phyloP scores from a whole-genome alignment of 1,140 invertebrate species.

The Apis florea region DNA sequence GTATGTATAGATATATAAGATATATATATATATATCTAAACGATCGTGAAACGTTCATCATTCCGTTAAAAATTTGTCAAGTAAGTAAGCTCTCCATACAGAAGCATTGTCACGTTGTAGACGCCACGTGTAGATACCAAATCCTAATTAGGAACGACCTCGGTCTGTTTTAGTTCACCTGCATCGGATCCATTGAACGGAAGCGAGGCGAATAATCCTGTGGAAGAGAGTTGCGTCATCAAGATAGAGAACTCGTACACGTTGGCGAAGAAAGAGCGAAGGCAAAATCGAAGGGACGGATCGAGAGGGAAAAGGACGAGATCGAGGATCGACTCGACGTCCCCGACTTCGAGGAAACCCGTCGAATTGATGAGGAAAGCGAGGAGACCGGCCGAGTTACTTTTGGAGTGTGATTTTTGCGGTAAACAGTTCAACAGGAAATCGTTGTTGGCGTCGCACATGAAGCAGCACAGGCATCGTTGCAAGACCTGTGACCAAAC shows the following conservation, averaged over 20 bases:
- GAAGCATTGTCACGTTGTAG: not conserved
- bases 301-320: not conserved
- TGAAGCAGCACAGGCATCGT: slow-evolving; percentile 66
- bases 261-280: not conserved
- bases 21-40: not conserved
- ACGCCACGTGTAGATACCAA: not conserved
- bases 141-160: slow-evolving; percentile 35
- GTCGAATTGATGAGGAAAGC: not conserved
- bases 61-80: slow-evolving; percentile 34
- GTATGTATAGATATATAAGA: too few species aligned
- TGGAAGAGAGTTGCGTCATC: not conserved
- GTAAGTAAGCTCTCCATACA: slow-evolving; percentile 55
- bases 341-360: not conserved
- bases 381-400: not conserved
- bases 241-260: not conserved
- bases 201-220: slow-evolving; percentile 4
- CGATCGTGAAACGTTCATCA: slow-evolving; percentile 18
- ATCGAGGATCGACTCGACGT: not conserved
- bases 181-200: slow-evolving; percentile 35
- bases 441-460: slow-evolving; percentile 73
- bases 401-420: slow-evolving; percentile 47
- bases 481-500: slow-evolving; percentile 59
- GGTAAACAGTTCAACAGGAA: slow-evolving; percentile 76
- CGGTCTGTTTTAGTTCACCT: slow-evolving; percentile 51
- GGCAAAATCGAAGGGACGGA: not conserved